Percentiles rank a stretch among this genome's conserved stretches.
Conservation (phyloP, 2,113 vertebrate genomes). For the Macrotis lagotis region DNA sequence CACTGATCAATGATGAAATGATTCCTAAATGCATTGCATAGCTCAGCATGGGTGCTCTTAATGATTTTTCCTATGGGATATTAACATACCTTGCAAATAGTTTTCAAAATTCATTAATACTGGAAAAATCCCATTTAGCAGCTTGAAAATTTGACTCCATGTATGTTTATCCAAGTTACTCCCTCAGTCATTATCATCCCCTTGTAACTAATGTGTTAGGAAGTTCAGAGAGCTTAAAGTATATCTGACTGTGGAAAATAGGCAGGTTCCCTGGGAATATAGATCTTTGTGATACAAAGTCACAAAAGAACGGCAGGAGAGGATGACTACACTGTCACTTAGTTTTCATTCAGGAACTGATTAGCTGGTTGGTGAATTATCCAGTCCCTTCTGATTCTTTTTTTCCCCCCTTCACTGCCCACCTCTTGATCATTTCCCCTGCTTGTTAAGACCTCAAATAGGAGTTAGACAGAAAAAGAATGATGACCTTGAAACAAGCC, state of each 20-base stretch:
- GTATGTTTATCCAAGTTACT: background rate
- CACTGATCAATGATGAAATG: background rate
- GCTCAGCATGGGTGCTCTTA: conserved; percentile 7
- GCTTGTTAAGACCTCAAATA: conserved; percentile 56
- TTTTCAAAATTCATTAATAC: conserved; percentile 32
- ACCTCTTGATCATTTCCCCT: conserved; percentile 56
- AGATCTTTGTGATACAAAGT: background rate
- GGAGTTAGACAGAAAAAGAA: conserved; percentile 55
- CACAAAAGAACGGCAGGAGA: background rate
- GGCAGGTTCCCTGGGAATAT: background rate
- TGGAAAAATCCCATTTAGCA: background rate
- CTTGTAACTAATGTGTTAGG: background rate
- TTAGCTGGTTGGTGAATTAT: conserved; percentile 30
- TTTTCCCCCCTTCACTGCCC: background rate
- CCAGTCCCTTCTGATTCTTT: conserved; percentile 14
- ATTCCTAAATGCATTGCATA: background rate
- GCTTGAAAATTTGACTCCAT: background rate
- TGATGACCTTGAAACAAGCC: background rate
- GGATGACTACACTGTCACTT: background rate
- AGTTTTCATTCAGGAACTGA: conserved; percentile 25
- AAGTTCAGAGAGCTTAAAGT: background rate
- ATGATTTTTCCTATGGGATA: conserved; percentile 18
- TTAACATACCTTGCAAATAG: background rate
- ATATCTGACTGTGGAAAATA: background rate
- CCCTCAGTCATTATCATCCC: background rate